A percentile compares a stretch with the other conserved stretches of the same genome.
These are phyloP conservation scores for Dasysyrphus albostriatus DNA, from an alignment of 2,888 invertebrate species.

Conservation along the genomic window DNA sequence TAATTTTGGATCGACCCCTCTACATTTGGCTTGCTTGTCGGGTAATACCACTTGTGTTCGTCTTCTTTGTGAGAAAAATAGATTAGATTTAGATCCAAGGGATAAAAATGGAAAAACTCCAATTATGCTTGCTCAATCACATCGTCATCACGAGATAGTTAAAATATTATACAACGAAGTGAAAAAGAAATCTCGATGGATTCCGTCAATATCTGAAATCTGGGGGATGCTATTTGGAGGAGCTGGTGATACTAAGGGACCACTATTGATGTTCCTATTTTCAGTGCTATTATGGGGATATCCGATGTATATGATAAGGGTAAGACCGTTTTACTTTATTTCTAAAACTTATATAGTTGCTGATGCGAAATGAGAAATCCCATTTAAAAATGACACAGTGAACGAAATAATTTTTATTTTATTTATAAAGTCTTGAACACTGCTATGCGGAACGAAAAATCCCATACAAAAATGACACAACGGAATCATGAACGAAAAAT, in stretches of 20 bases:
- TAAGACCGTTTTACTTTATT: slow-evolving; percentile 81
- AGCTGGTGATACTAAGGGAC: slow-evolving; percentile 95
- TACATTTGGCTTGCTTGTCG: slow-evolving; percentile 94
- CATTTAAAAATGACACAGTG: no score
- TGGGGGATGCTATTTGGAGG: slow-evolving; percentile 96
- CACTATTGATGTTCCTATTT: slow-evolving; percentile 92
- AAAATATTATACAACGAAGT: slow-evolving; percentile 92
- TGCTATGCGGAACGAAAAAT: no score
- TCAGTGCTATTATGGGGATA: slow-evolving; percentile 96
- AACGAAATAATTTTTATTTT: no score
- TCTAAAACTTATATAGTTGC: no score
- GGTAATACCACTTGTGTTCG: slow-evolving; percentile 94
- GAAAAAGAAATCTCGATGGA: slow-evolving; percentile 92
- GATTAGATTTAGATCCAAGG: slow-evolving; percentile 92
- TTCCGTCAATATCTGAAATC: slow-evolving; percentile 93
- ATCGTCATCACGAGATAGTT: slow-evolving; percentile 93
- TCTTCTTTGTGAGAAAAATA: slow-evolving; percentile 95
- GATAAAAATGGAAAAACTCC: slow-evolving; percentile 98
- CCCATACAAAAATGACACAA: no score
- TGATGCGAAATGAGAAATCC: no score
- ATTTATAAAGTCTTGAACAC: no score
- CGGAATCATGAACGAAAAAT: no score
- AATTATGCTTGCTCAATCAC: slow-evolving; percentile 93
- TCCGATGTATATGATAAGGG: slow-evolving; percentile 95
- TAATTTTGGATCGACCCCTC: slow-evolving; percentile 95